These are phyloP conservation scores for Rhagoletis pomonella DNA, from an alignment of 1,140 invertebrate genomes.

Conservation along the genomic window DNA sequence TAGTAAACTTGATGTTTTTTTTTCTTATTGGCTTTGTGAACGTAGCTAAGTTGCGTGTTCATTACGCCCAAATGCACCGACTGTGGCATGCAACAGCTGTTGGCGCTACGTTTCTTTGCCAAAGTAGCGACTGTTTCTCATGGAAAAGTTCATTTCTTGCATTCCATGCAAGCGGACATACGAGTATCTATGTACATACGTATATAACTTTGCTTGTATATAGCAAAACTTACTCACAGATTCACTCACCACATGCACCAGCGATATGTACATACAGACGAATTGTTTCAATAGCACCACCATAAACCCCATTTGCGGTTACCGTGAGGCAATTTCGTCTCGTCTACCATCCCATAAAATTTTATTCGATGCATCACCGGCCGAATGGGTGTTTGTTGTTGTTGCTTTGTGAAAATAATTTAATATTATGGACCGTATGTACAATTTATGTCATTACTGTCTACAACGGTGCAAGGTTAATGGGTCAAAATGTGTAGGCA, in stretches of 20 bases:
- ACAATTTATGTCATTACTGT: slow-evolving; percentile 16
- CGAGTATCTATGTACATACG: no score
- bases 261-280: background rate
- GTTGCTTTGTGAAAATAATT: slow-evolving; percentile 12
- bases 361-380: slow-evolving; percentile 26
- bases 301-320: background rate
- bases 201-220: no score
- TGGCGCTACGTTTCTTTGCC: background rate
- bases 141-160: background rate
- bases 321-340: background rate
- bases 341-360: background rate
- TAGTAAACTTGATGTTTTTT: background rate
- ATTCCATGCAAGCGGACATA: background rate
- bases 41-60: slow-evolving; percentile 6
- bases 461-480: slow-evolving; percentile 40
- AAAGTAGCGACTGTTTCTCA: background rate
- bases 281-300: background rate
- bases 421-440: slow-evolving; percentile 8
- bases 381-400: background rate
- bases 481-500: slow-evolving; percentile 26
- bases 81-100: slow-evolving; percentile 48
- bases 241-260: background rate
- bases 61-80: background rate
- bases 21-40: background rate
- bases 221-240: no score